Evolutionary conservation across 2,888 invertebrate genomes (phyloP).

Genomic region (Lissonota sp.): DNA sequence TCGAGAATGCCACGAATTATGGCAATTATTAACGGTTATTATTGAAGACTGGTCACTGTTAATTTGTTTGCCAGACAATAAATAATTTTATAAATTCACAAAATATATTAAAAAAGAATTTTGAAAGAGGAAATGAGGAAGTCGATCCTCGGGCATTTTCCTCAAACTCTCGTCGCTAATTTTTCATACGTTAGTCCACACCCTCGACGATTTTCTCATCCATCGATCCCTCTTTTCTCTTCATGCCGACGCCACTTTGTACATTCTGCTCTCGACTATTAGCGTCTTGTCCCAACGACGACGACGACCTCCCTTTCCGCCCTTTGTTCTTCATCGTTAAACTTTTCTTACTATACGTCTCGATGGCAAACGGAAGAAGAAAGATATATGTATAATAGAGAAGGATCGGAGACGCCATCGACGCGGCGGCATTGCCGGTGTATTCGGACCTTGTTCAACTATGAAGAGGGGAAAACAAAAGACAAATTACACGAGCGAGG

Average conservation of each 20-base stretch:
- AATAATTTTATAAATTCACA: too few relatives aligned
- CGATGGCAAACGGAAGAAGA: conserved; percentile 48
- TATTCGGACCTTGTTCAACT: conserved; percentile 41
- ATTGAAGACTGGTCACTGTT: background rate
- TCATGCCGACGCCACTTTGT: conserved; percentile 36
- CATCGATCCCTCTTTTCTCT: conserved; percentile 39
- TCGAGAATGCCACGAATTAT: too few relatives aligned
- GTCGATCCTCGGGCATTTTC: conserved; percentile 75
- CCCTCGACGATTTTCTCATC: conserved; percentile 56
- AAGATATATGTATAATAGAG: too few relatives aligned
- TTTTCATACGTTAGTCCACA: conserved; percentile 77
- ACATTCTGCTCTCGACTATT: conserved; percentile 51
- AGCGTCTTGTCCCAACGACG: conserved; percentile 59
- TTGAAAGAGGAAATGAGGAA: too few relatives aligned
- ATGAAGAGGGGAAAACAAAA: conserved; percentile 77
- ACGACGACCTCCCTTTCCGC: conserved; percentile 75
- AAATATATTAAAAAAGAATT: too few relatives aligned
- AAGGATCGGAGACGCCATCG: conserved; percentile 21
- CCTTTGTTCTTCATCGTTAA: conserved; percentile 78
- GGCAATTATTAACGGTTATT: too few relatives aligned
- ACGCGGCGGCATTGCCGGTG: conserved; percentile 24
- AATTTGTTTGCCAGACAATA: background rate
- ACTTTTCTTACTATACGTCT: conserved; percentile 76
- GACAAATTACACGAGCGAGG: conserved; percentile 78
- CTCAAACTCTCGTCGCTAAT: conserved; percentile 78